Conservation (phyloP, 2,888 invertebrate genomes). For the Leucania comma region DNA sequence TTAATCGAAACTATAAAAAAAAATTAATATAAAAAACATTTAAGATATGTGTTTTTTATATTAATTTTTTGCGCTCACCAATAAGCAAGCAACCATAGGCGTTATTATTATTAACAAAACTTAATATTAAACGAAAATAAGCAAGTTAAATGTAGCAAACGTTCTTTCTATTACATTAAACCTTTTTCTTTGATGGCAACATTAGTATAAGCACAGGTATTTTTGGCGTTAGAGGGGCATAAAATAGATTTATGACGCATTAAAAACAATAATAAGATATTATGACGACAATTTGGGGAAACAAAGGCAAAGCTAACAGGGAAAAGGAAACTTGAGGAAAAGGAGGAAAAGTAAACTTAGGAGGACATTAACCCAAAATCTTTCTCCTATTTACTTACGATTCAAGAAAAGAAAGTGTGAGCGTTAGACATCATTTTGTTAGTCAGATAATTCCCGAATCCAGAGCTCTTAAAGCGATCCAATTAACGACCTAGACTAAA, state of each 20-base stretch:
- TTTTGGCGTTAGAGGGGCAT: constrained; percentile 43
- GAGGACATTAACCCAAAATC: background rate
- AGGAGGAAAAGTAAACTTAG: background rate
- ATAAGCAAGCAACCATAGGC: constrained; percentile 6
- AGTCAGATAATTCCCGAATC: no score
- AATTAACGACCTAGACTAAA: no score
- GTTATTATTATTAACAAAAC: constrained; percentile 43
- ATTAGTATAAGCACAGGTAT: constrained; percentile 64
- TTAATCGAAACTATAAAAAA: background rate
- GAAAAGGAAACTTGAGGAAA: background rate
- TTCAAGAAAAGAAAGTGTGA: no score
- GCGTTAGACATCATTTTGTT: no score
- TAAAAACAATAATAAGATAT: constrained; percentile 53
- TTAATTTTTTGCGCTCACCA: no score
- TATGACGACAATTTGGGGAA: constrained; percentile 46
- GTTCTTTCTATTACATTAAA: constrained; percentile 75
- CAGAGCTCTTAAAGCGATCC: no score
- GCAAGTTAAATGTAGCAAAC: constrained; percentile 75
- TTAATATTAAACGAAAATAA: constrained; percentile 49
- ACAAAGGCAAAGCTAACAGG: constrained; percentile 28
- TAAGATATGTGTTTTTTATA: no score
- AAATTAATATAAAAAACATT: no score
- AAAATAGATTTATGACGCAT: constrained; percentile 62
- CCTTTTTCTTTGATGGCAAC: constrained; percentile 66
- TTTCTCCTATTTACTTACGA: background rate